phyloP scores from a whole-genome alignment of 2,113 vertebrate species.

The Syrrhaptes paradoxus region DNA sequence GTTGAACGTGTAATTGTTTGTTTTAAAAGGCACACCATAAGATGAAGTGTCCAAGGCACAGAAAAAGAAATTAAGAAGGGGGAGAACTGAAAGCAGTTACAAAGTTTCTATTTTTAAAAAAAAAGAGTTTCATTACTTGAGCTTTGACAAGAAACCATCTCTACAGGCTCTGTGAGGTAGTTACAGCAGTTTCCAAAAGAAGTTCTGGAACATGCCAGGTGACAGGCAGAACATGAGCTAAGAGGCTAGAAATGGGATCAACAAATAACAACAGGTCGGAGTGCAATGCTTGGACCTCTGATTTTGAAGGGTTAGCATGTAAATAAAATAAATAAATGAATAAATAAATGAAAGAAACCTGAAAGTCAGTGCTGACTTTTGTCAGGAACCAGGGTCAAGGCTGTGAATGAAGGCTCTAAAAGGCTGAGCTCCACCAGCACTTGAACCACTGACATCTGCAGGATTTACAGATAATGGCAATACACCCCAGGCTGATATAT shows the following conservation, averaged over 20 bases:
- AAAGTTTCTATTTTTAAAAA: not conserved
- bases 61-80: not conserved
- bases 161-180: not conserved
- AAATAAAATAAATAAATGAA: constrained; percentile 13
- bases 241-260: not conserved
- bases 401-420: not conserved
- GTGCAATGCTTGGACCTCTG: not conserved
- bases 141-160: not conserved
- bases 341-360: not conserved
- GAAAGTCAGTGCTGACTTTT: not conserved
- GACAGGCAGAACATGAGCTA: not conserved
- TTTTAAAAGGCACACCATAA: not conserved
- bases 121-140: not conserved
- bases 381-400: not conserved
- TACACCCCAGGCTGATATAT: not conserved
- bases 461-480: not conserved
- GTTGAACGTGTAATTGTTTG: not conserved
- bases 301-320: not conserved
- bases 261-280: not conserved
- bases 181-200: not conserved
- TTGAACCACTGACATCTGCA: not conserved
- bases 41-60: not conserved
- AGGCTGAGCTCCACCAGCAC: constrained; percentile 19
- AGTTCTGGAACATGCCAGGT: not conserved
- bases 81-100: not conserved